phyloP scores from a whole-genome alignment of 2,113 vertebrate genomes.

The Cepphus grylle region DNA sequence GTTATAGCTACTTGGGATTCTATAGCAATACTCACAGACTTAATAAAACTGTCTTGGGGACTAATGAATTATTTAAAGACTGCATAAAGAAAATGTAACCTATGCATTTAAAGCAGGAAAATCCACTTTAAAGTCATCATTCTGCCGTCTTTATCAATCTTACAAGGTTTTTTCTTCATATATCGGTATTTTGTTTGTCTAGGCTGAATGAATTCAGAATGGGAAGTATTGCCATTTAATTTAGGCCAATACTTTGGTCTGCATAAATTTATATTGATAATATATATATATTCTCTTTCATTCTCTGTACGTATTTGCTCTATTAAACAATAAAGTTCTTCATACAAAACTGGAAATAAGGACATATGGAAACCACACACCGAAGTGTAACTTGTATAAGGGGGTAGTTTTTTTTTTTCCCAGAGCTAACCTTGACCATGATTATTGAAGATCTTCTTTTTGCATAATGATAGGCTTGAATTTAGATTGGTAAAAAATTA shows the following conservation, averaged over 20 bases:
- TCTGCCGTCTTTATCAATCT: constrained; percentile 68
- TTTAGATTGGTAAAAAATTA: not conserved
- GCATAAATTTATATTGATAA: constrained; percentile 49
- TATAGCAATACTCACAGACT: constrained; percentile 52
- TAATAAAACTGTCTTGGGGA: constrained; percentile 73
- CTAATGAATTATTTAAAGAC: constrained; percentile 79
- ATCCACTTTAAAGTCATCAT: constrained; percentile 69
- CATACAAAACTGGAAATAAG: not conserved
- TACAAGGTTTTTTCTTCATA: constrained; percentile 55
- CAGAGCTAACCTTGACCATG: not conserved
- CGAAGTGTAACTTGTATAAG: not conserved
- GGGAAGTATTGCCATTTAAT: constrained; percentile 56
- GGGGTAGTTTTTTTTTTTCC: not conserved
- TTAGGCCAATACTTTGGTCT: constrained; percentile 7
- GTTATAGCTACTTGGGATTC: constrained; percentile 69
- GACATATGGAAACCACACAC: not conserved
- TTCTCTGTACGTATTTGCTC: not conserved
- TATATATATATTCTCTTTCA: not conserved
- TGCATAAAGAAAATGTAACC: constrained; percentile 73
- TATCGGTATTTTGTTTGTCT: constrained; percentile 68
- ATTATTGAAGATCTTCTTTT: not conserved
- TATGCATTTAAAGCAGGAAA: constrained; percentile 74
- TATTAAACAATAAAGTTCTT: constrained; percentile 13
- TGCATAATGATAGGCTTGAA: not conserved
- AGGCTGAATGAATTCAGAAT: constrained; percentile 53